Percentiles rank a stretch among this genome's conserved stretches.
Evolutionary conservation across 1,140 invertebrate species (phyloP).

Genomic region (Onthophagus taurus): DNA sequence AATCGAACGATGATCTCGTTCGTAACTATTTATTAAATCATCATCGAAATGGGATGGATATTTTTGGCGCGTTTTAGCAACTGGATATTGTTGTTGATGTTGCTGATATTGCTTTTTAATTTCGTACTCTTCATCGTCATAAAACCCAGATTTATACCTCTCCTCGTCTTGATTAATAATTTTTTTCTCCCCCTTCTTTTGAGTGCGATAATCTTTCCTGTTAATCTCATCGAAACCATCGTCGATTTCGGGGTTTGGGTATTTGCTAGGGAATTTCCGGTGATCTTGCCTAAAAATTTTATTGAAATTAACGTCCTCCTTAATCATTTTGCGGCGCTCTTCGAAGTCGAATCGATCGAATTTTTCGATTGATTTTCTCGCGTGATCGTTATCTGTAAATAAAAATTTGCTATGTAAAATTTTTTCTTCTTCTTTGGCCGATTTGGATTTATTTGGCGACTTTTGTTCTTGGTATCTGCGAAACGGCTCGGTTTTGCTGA

Average conservation of each 20-base stretch:
- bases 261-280: slow-evolving; percentile 12
- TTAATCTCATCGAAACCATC: slow-evolving; percentile 32
- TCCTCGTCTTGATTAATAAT: slow-evolving; percentile 7
- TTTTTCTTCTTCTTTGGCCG: slow-evolving; percentile 12
- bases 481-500: slow-evolving; percentile 15
- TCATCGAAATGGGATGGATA: slow-evolving; percentile 11
- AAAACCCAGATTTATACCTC: not conserved
- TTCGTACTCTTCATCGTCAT: slow-evolving; percentile 23
- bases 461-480: slow-evolving; percentile 20
- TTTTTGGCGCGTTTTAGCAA: slow-evolving; percentile 26
- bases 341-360: slow-evolving; percentile 10
- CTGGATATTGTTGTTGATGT: too few relatives aligned
- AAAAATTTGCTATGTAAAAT: slow-evolving; percentile 13
- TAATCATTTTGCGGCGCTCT: not conserved
- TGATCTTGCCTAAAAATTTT: not conserved
- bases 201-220: slow-evolving; percentile 13
- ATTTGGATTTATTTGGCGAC: slow-evolving; percentile 7
- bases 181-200: slow-evolving; percentile 5
- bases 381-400: slow-evolving; percentile 10
- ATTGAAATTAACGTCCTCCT: slow-evolving; percentile 10
- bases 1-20: not conserved
- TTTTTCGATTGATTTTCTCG: slow-evolving; percentile 14
- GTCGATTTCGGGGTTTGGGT: slow-evolving; percentile 20
- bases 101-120: slow-evolving; percentile 22
- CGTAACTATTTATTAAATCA: slow-evolving; percentile 12